Conservation (phyloP, 2,888 invertebrate species). For the Pycnomerus fuliginosus region DNA sequence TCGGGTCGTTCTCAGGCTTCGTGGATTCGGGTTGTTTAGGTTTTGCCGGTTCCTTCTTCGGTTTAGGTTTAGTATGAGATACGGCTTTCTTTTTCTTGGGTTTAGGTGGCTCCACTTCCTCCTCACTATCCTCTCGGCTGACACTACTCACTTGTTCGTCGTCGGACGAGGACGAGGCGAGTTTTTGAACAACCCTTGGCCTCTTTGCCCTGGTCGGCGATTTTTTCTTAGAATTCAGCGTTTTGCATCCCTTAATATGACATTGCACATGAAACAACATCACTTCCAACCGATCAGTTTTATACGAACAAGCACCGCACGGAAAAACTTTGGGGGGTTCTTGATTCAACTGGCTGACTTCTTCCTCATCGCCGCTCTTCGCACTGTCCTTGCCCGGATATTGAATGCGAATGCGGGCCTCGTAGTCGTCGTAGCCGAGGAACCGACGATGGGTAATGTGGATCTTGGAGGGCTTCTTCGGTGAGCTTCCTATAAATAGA, state of each 20-base stretch:
- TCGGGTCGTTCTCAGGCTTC: constrained; percentile 18
- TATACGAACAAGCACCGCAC: constrained; percentile 53
- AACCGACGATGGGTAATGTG: constrained; percentile 56
- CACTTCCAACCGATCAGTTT: constrained; percentile 69
- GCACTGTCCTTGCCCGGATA: constrained; percentile 49
- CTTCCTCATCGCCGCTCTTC: constrained; percentile 33
- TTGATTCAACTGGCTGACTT: constrained; percentile 31
- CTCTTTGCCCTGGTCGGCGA: constrained; percentile 29
- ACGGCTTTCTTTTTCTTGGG: too few relatives aligned
- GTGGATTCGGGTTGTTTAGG: constrained; percentile 38
- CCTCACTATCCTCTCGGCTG: constrained; percentile 26
- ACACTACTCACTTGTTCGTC: constrained; percentile 17
- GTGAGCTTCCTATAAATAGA: constrained; percentile 24
- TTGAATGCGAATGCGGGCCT: constrained; percentile 65
- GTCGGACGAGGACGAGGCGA: neutral
- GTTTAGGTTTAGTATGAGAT: constrained; percentile 51
- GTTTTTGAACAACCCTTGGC: constrained; percentile 14
- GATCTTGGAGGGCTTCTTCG: constrained; percentile 32
- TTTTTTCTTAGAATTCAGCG: constrained; percentile 33
- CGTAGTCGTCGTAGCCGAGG: constrained; percentile 55
- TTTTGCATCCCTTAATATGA: constrained; percentile 58
- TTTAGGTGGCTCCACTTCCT: constrained; percentile 24
- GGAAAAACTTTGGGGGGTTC: constrained; percentile 33
- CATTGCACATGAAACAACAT: constrained; percentile 72
- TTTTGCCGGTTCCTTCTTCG: constrained; percentile 33